Evolutionary conservation across 2,113 vertebrate genomes (phyloP).

Genomic region (Pterocles orientalis): DNA sequence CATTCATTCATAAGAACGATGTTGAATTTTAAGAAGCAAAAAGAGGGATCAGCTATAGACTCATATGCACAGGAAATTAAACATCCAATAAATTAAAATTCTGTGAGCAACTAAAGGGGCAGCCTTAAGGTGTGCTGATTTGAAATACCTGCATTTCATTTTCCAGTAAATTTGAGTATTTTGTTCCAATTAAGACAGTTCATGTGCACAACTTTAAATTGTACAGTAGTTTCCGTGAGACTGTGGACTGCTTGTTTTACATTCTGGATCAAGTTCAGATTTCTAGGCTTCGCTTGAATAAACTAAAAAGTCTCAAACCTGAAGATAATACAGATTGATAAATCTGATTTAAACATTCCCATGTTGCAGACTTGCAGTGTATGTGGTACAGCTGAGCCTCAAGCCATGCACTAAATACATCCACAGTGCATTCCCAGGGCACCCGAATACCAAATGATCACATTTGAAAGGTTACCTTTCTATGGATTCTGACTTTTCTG

Average conservation of each 20-base stretch:
- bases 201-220: slow-evolving; percentile 51
- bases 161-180: slow-evolving; percentile 63
- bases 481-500: slow-evolving; percentile 64
- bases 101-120: slow-evolving; percentile 39
- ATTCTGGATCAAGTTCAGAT: slow-evolving; percentile 74
- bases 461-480: slow-evolving; percentile 68
- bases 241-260: slow-evolving; percentile 68
- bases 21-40: slow-evolving; percentile 72
- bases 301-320: slow-evolving; percentile 67
- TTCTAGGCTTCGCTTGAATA: slow-evolving; percentile 63
- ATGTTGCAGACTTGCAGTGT: slow-evolving; percentile 59
- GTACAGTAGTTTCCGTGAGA: slow-evolving; percentile 70
- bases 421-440: slow-evolving; percentile 57
- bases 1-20: slow-evolving; percentile 73
- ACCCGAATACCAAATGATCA: slow-evolving; percentile 64
- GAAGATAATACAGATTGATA: slow-evolving; percentile 73
- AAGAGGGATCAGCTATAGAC: slow-evolving; percentile 66
- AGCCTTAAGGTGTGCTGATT: slow-evolving; percentile 71
- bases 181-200: slow-evolving; percentile 71
- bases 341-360: slow-evolving; percentile 69
- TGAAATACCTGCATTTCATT: slow-evolving; percentile 68
- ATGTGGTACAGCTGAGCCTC: slow-evolving; percentile 63
- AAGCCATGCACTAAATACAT: slow-evolving; percentile 63
- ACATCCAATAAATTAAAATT: slow-evolving; percentile 70
- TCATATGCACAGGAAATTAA: slow-evolving; percentile 72